phyloP scores from a whole-genome alignment of 2,888 invertebrate genomes.

The Coelopa pilipes region DNA sequence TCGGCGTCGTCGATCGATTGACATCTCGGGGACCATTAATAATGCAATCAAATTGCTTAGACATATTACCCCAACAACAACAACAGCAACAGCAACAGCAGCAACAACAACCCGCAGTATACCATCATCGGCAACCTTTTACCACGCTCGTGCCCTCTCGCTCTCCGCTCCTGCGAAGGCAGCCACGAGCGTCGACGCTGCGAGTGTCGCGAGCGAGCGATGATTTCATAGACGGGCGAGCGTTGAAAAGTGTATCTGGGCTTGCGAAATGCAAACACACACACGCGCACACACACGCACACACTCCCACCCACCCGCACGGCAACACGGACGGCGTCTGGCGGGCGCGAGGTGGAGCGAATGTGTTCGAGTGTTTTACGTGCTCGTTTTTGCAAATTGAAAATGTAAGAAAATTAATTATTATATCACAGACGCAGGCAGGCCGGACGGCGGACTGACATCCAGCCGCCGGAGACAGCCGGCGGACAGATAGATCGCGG shows the following conservation, averaged over 20 bases:
- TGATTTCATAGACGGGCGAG: conserved; percentile 26
- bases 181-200: background rate
- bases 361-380: too few relatives aligned
- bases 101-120: background rate
- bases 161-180: too few relatives aligned
- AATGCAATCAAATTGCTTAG: conserved; percentile 35
- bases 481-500: background rate
- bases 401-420: too few relatives aligned
- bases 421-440: background rate
- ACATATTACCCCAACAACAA: conserved; percentile 13
- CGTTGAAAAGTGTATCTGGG: background rate
- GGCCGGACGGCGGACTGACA: background rate
- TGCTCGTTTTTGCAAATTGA: too few relatives aligned
- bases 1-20: conserved; percentile 25
- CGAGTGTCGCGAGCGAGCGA: conserved; percentile 19
- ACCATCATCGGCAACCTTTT: background rate
- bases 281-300: conserved; percentile 18
- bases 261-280: too few relatives aligned
- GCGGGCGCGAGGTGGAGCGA: too few relatives aligned
- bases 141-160: background rate
- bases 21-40: conserved; percentile 29
- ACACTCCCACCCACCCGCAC: background rate
- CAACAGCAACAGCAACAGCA: conserved; percentile 3
- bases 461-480: background rate
- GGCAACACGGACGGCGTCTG: background rate